Conservation (phyloP, 1,140 invertebrate species). For the Spodoptera litura region DNA sequence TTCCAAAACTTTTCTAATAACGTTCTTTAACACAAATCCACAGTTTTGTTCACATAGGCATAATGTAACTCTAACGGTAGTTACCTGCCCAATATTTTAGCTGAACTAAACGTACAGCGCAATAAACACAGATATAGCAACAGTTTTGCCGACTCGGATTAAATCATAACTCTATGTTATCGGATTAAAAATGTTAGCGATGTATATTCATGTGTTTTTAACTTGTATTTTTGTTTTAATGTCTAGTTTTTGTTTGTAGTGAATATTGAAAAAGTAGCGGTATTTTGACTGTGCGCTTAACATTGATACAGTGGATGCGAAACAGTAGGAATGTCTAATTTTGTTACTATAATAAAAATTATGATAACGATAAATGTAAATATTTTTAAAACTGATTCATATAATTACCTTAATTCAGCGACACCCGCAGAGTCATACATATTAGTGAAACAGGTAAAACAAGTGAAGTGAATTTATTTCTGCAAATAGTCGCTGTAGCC, state of each 20-base stretch:
- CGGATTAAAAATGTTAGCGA: slow-evolving; percentile 29
- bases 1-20: background rate
- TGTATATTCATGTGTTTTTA: slow-evolving; percentile 25
- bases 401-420: too few species aligned
- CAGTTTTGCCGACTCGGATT: slow-evolving; percentile 22
- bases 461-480: too few species aligned
- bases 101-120: slow-evolving; percentile 7
- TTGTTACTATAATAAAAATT: too few species aligned
- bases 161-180: slow-evolving; percentile 28
- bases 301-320: background rate
- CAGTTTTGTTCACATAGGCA: background rate
- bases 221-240: background rate
- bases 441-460: too few species aligned
- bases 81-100: slow-evolving; percentile 2
- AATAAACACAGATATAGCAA: slow-evolving; percentile 6
- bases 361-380: too few species aligned
- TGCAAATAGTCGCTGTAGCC: too few species aligned
- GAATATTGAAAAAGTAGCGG: too few species aligned
- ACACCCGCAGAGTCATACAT: too few species aligned
- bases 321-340: too few species aligned
- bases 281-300: background rate
- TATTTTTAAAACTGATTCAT: too few species aligned
- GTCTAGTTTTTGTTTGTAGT: background rate
- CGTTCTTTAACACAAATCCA: slow-evolving; percentile 7
- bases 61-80: background rate